Base-by-base conservation (phyloP, 2,797 vertebrate genomes). In the Phoebastria nigripes region DNA sequence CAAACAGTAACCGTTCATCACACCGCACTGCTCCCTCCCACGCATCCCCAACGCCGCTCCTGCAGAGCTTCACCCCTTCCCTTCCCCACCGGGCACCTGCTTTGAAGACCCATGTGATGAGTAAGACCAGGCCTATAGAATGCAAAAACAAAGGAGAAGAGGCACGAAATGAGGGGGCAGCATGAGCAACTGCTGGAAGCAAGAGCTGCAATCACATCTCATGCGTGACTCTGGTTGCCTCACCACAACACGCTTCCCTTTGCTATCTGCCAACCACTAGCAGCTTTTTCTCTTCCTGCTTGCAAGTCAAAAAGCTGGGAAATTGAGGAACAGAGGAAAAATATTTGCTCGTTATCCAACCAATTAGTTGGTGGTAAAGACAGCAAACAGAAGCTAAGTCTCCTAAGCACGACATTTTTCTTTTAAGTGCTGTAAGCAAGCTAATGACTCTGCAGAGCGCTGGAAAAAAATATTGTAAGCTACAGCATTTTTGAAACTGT, bases 291-390 rank as follows among this genome's bases (percentile, higher is more conserved):
- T 55, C 66, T 82, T 87, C 94, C 84, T 80, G 29, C 93, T 59
- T 76, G 49, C 63, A 25, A 95, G 87, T 89, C 76, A 71, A 91
- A 90, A 94, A 62, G 63, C 89, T 49, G 41, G 87, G 87, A 93
- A 90, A 95, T 89, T 54, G 95, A 89, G 94, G 95, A 93, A 95
- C 72, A 89, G 73, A 96, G 90, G 88, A 90, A 89, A 95, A 95
- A 94, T 84, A 95, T 94, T 96, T 90, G 89, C 94, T 93, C 63
- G 58, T 92, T 95, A 94, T 70, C 92, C 89, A 78, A 96, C 76
- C 96, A 95, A 93, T 94, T 92, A 89, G 92, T 59, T 87, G 91
- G 74, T 87, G 78, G 94, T 82, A 93, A 85, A 94, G 94, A 93
- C 89, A 92, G 95, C 87, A 82, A 93, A 92, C 92, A 96, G 92